phyloP scores from a whole-genome alignment of 2,888 invertebrate species.

The Hirtodrosophila cameraria region DNA sequence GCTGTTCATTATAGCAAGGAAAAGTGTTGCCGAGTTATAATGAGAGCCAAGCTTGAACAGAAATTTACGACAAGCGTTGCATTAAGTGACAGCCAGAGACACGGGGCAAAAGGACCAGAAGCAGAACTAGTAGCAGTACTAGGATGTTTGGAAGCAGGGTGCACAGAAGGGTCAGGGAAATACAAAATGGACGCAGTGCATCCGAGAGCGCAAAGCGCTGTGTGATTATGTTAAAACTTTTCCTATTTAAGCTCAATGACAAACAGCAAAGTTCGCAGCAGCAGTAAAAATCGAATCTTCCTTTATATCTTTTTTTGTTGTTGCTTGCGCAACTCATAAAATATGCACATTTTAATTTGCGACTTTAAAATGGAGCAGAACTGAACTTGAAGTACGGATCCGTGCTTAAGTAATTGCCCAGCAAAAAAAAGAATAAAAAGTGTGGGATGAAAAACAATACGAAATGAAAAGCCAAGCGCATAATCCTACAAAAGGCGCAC shows the following conservation, averaged over 20 bases:
- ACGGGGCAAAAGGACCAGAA: neutral
- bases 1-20: constrained; percentile 55
- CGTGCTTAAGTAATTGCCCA: constrained; percentile 38
- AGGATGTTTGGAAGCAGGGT: neutral
- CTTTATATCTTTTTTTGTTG: too few relatives aligned
- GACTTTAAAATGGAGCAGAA: constrained; percentile 23
- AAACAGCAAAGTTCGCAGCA: constrained; percentile 44
- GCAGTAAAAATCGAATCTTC: constrained; percentile 39
- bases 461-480: constrained; percentile 33
- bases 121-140: too few relatives aligned
- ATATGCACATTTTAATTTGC: constrained; percentile 62
- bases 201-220: neutral
- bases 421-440: neutral
- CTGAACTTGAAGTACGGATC: neutral
- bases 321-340: constrained; percentile 32
- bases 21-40: constrained; percentile 73
- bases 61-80: constrained; percentile 57
- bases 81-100: constrained; percentile 51
- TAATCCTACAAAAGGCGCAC: constrained; percentile 15
- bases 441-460: constrained; percentile 12
- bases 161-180: constrained; percentile 13
- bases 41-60: constrained; percentile 64
- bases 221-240: constrained; percentile 42
- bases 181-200: constrained; percentile 28
- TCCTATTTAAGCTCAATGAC: constrained; percentile 58